Base-by-base conservation (phyloP, 2,888 invertebrate species). In the Pelosia muscerda region DNA sequence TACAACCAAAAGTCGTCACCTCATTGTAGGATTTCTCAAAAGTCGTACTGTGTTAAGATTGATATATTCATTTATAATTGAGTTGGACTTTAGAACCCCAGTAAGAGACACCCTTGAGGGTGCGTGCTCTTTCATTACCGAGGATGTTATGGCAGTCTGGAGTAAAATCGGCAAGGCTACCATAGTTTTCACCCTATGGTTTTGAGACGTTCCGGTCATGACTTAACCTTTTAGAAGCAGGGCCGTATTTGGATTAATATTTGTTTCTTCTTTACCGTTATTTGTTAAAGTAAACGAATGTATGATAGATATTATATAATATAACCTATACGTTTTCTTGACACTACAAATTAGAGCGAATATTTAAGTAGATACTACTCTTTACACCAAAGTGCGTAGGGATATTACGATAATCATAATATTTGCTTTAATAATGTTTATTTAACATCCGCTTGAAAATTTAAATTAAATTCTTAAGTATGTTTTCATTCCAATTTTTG, bases 1-100 rank as follows among this genome's bases (percentile, higher is more conserved):
- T 9, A 8, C 19, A 19, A n/a, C 15, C 38, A 38, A 13, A 8
- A 4, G n/a, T n/a, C 8, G 49, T 5, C 49, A n/a, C 42, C 0
- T 5, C 42, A 19, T 26, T n/a, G 19, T 22, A 6, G n/a, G 26
- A 54, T 49, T 56, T 34, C 31, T 6, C 25, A 23, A 49, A 68
- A 65, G 26, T 55, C 23, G 42, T 59, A 84, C 80, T 88, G 78
- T 79, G 86, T 88, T 84, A 86, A 49, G 88, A 85, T 88, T 91
- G 91, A 92, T 90, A 89, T 89, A 92, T 92, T 88, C 87, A 80
- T 83, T 88, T 91, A 87, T 91, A 92, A 93, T 92, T 92, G 89
- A 90, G 87, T 88, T 79, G 80, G 89, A 91, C 88, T 86, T 70
- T 77, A 69, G 70, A 72, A 72, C 82, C 78, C 79, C 79, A 77